Base-by-base conservation (phyloP, 2,888 invertebrate genomes). In the Conus canariensis region DNA sequence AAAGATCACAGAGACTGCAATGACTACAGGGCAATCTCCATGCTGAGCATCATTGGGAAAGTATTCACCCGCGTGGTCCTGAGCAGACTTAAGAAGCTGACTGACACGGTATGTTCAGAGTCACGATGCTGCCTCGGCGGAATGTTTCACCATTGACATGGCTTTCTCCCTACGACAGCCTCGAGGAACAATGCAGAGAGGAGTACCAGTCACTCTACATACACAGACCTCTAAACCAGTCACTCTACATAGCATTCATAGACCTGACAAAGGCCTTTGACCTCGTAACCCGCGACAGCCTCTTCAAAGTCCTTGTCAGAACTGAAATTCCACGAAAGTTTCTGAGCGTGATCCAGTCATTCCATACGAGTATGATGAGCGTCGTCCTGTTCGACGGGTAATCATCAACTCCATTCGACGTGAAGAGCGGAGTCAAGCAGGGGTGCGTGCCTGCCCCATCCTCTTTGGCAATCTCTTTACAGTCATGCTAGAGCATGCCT, bases 21-120 rank as follows among this genome's bases (percentile, higher is more conserved):
- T 70, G 92, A 92, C 83, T 93, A 91, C 87, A 25, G 91, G 45
- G 91, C 91, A 9, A 92, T 92, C 19, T 92, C 92, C 12, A 91
- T 91, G 2, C 91, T 92, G 22, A 90, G 77, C 64, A 60, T 88
- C 56, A 64, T 88, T 8, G 85, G 88, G 7, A 87, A 88, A 59
- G 77, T 88, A 19, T 74, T 85, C 56, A 56, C 80, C 25, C 60
- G 58, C 25, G 77, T 85, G 12, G 67, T 88, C 22, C 74, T 89
- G 1, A 85, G 45, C 25, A n/a, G 88, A 25, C 88, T 90, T 4
- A 89, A 90, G 25, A 64, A 16, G 25, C 85, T 92, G 60, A 92
- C 90, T 58, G 91, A 91, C 6, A 82, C 87, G 5, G 87, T 92
- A 30, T 92, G 91, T 25, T 90, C 92, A 77, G 91, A 93, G 58